A percentile compares a stretch with the other conserved stretches of the same genome.
Evolutionary conservation across 2,113 vertebrate species (phyloP).

Genomic region (Cynocephalus volans): DNA sequence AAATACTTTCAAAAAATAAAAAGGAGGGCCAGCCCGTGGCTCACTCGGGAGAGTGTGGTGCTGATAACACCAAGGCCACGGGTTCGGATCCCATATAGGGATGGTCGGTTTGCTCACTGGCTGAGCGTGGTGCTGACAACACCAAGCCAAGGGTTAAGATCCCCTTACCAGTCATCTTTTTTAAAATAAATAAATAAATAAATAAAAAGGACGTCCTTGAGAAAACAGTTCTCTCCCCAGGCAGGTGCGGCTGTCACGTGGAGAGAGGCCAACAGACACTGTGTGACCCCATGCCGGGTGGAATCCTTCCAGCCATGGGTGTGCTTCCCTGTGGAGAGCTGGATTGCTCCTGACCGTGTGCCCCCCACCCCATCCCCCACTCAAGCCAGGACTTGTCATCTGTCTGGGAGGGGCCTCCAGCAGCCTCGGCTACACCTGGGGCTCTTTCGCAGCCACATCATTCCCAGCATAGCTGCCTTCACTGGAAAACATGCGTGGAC

Average conservation of each 20-base stretch:
- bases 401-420: neutral
- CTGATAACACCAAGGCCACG: too few species aligned
- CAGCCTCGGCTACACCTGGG: neutral
- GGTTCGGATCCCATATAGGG: too few species aligned
- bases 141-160: too few species aligned
- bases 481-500: neutral
- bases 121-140: too few species aligned
- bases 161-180: too few species aligned
- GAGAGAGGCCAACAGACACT: neutral
- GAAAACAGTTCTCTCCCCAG: neutral
- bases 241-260: neutral
- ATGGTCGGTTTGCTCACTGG: too few species aligned
- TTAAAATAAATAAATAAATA: neutral
- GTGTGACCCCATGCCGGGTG: too few species aligned
- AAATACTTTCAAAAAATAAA: neutral
- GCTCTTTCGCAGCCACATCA: neutral
- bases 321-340: neutral
- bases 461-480: neutral
- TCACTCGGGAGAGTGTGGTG: too few species aligned
- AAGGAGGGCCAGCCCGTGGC: too few species aligned
- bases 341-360: neutral
- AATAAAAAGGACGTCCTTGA: neutral
- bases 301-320: neutral
- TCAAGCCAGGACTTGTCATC: neutral
- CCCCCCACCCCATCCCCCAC: too few species aligned